These are phyloP conservation scores for Cylindroiulus punctatus DNA, from an alignment of 2,888 invertebrate genomes.

Conservation along the genomic window DNA sequence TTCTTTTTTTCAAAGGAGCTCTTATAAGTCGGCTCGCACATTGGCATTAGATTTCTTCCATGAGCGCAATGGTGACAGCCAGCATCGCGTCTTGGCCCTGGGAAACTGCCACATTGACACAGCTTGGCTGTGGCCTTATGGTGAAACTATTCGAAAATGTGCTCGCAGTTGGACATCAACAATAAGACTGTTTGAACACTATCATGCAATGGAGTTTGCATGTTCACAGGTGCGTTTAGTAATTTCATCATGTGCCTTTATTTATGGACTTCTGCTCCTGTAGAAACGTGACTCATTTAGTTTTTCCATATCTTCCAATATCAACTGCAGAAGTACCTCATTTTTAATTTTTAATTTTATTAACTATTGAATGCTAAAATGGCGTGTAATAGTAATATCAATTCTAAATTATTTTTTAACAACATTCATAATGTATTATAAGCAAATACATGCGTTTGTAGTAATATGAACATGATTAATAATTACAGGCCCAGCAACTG, in stretches of 20 bases:
- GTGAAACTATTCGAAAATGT: constrained; percentile 69
- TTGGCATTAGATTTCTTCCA: constrained; percentile 66
- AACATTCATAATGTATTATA: no score
- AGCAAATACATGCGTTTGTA: no score
- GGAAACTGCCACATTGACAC: constrained; percentile 70
- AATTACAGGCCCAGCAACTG: constrained; percentile 68
- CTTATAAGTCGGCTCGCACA: constrained; percentile 63
- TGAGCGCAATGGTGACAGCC: constrained; percentile 66
- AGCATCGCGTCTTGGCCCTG: constrained; percentile 67
- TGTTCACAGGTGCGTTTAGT: constrained; percentile 68
- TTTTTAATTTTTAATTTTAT: no score
- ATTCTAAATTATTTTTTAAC: no score
- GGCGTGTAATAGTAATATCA: no score
- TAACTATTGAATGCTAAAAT: no score
- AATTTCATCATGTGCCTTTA: no score
- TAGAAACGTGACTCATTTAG: no score
- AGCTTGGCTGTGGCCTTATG: constrained; percentile 70
- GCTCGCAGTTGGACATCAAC: constrained; percentile 68
- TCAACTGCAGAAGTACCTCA: no score
- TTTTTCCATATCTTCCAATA: no score
- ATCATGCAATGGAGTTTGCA: constrained; percentile 66
- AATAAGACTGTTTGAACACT: constrained; percentile 67
- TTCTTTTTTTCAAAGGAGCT: constrained; percentile 52
- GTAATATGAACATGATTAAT: constrained; percentile 28
- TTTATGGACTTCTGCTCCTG: no score